These are phyloP conservation scores for Orthonevra nobilis DNA, from an alignment of 2,888 invertebrate genomes.

Conservation along the genomic window DNA sequence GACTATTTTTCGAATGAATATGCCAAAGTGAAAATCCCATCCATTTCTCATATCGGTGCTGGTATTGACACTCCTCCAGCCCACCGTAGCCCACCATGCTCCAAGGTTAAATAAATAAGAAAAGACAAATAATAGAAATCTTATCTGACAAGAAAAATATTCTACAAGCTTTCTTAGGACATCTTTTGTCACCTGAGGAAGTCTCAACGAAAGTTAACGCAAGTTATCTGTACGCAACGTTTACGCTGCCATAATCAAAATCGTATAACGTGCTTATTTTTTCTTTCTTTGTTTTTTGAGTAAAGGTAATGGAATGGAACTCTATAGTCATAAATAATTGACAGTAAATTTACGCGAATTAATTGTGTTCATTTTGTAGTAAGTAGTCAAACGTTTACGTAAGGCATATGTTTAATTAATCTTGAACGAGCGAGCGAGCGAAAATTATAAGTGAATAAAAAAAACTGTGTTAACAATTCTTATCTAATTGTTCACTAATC, in stretches of 20 bases:
- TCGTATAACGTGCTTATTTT: not conserved
- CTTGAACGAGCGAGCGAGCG: slow-evolving; percentile 3
- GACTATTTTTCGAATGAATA: slow-evolving; percentile 30
- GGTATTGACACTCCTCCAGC: slow-evolving; percentile 22
- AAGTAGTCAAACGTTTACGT: not conserved
- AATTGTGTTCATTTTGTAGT: too few species aligned
- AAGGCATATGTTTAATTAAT: slow-evolving; percentile 1
- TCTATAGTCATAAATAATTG: not conserved
- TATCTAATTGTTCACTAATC: slow-evolving; percentile 17
- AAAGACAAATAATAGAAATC: slow-evolving; percentile 1
- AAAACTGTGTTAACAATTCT: not conserved
- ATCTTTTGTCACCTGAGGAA: slow-evolving; percentile 20
- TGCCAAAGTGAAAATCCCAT: slow-evolving; percentile 19
- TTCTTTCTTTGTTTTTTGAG: too few species aligned
- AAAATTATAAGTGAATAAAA: not conserved
- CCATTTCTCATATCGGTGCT: slow-evolving; percentile 28
- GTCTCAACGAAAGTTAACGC: too few species aligned
- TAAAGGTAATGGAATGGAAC: too few species aligned
- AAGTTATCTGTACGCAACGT: not conserved
- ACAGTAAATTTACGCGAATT: not conserved
- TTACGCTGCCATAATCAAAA: not conserved
- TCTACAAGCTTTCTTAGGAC: slow-evolving; percentile 1
- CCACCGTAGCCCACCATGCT: not conserved
- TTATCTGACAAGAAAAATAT: slow-evolving; percentile 3
- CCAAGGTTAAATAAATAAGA: slow-evolving; percentile 17